Evolutionary conservation across 92 coral and sea anemone genomes (phyloP), one percentile per base, ranked within the genome.

Genomic region (Phenganax subtilis): DNA sequence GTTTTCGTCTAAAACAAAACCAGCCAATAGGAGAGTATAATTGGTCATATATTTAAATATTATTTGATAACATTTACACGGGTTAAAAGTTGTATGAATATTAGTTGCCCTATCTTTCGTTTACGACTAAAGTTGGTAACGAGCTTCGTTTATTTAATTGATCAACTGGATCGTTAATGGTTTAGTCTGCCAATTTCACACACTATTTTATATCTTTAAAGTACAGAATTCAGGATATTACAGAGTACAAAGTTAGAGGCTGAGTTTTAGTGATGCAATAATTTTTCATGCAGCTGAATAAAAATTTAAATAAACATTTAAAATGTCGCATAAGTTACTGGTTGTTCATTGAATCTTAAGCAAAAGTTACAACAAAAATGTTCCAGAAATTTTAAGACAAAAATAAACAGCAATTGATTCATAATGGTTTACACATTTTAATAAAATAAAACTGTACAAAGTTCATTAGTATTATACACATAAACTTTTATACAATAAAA

Each of bases 171-270:
- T 68, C 73, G 37, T 68, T 68, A 37, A 37, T 68, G 31, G 51
- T 66, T 10, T 64, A 30, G 73, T 68, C 73, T 68, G 73, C 73
- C 31, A 68, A 68, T 68, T 37, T 27, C 73, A 68, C 15, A 37
- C 1, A 5, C n/a, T 12, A 8, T 61, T 61, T 5, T 30, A 68
- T 68, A 37, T 28, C 9, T 68, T 68, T 30, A 17, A 27, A 9
- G 9, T 30, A 6, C 6, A 2, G 31, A 17, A 64, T 64, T 28
- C 20, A 64, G 31, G 17, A 64, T 7, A 20, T n/a, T 37, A 37
- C 47, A 5, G 3, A 37, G 5, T 37, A 37, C 47, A 1, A 37
- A 37, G 47, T 37, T 37, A 37, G 47, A 37, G 47, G 47, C 3
- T 37, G 5, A 2, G 2, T 37, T 37, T 37, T 37, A 37, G 3